Evolutionary conservation across 2,888 invertebrate species (phyloP), one percentile per base, ranked within the genome.

Genomic region (Timema cristinae): DNA sequence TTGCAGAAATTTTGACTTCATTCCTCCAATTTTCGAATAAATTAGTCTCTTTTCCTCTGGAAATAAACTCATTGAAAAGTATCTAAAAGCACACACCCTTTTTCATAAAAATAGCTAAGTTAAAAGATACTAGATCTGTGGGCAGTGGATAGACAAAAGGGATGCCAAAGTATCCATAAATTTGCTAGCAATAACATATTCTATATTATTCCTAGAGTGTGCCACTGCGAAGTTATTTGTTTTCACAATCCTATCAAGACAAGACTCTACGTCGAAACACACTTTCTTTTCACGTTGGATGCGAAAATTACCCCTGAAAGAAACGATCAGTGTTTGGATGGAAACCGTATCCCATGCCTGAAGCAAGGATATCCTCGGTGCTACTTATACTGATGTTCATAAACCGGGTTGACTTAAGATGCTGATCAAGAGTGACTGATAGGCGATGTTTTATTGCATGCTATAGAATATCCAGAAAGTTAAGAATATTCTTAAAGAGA

Each of bases 391-490:
- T 67, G 71, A 6, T 50, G 56, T 15, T 71, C 67, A 5, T 56
- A 49, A n/a, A 16, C 67, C 67, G 5, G 71, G 71, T 47, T 71
- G 67, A 11, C 50, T 71, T n/a, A 71, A 56, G 67, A 67, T 61
- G 11, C 16, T 61, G 13, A 67, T 68, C 11, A 71, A 67, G 47
- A 59, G 67, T 8, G 71, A 67, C 32, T 67, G 71, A 11, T 71
- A 71, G 11, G 67, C 66, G 0, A 61, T 71, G 51, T 71, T 71
- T 49, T 67, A 47, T 7, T 61, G 59, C 68, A 66, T 49, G 56
- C 71, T 50, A 51, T 71, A 71, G 16, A 50, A 51, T 16, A 71
- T 63, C 16, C 32, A 48, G 11, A 32, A 32, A 16, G 48, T 13
- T 48, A 63, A 47, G 63, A 63, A 63, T 9, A 63, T 5, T 13